phyloP scores from a whole-genome alignment of 2,797 vertebrate genomes.

The Eurystomus glaucurus region DNA sequence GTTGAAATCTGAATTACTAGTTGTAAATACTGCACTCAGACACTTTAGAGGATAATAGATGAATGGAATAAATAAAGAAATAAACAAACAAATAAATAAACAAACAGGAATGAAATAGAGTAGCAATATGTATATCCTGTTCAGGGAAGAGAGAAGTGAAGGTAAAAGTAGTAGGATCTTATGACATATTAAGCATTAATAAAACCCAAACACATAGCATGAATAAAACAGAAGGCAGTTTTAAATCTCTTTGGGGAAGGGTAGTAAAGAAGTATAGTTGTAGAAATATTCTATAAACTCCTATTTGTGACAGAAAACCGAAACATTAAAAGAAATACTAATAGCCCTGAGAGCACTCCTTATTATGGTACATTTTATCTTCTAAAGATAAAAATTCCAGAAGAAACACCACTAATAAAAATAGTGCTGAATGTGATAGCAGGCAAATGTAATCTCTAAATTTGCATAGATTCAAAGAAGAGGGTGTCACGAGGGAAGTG shows the following conservation, averaged over 20 bases:
- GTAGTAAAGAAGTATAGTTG: neutral
- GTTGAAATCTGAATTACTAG: neutral
- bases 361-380: neutral
- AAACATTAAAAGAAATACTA: constrained; percentile 2
- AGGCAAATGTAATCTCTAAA: neutral
- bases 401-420: neutral
- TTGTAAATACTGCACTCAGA: neutral
- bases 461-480: neutral
- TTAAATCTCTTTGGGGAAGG: constrained; percentile 29
- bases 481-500: neutral
- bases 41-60: neutral
- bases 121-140: neutral
- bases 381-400: neutral
- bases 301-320: neutral
- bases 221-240: constrained; percentile 32
- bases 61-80: neutral
- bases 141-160: neutral
- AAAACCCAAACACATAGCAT: neutral
- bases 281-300: neutral
- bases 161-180: neutral
- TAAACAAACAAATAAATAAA: too few species aligned
- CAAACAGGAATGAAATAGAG: neutral
- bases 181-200: neutral
- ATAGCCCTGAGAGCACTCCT: neutral
- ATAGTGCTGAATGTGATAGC: neutral